Conservation (phyloP, 2,797 vertebrate species). For the Micromesistius poutassou region DNA sequence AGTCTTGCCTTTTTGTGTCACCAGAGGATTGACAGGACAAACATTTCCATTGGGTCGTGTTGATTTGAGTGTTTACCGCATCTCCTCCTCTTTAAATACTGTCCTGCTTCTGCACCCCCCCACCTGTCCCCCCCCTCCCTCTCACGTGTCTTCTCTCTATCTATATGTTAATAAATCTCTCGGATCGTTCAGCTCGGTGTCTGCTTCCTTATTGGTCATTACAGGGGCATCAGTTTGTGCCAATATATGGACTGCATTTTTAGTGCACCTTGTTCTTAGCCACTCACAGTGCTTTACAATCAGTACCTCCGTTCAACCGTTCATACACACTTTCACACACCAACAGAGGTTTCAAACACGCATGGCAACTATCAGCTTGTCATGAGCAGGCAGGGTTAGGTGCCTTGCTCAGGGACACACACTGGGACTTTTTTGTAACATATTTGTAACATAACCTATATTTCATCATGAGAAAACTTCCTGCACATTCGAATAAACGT, state of each 20-base stretch:
- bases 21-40: background rate
- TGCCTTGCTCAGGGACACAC: background rate
- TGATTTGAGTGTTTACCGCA: conserved; percentile 33
- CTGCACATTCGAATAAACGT: background rate
- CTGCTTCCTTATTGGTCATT: conserved; percentile 49
- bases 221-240: conserved; percentile 1
- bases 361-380: too few species aligned
- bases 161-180: conserved; percentile 72
- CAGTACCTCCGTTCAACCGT: background rate
- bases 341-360: background rate
- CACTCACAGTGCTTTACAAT: background rate
- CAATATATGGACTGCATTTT: background rate
- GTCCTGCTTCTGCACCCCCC: conserved; percentile 1
- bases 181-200: conserved; percentile 50
- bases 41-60: background rate
- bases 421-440: background rate
- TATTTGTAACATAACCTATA: background rate
- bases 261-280: background rate
- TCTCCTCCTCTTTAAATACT: conserved; percentile 2
- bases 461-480: background rate
- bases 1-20: background rate
- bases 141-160: conserved; percentile 33
- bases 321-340: background rate
- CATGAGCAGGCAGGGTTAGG: too few species aligned
- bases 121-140: background rate